Base-by-base conservation (phyloP, 2,797 vertebrate genomes). In the Mionectes olivaceus region DNA sequence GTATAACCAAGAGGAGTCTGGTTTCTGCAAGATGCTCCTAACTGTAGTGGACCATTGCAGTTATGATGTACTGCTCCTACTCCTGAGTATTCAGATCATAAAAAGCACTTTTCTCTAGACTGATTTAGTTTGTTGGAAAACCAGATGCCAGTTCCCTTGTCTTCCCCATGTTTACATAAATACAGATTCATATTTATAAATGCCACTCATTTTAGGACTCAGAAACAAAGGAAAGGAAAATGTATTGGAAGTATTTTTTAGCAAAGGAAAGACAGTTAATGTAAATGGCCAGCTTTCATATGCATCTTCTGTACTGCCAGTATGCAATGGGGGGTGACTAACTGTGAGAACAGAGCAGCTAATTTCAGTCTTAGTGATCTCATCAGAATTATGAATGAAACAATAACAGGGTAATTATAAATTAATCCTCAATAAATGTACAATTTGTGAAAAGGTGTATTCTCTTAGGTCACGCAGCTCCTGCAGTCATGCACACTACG, bases 61-160 rank as follows among this genome's bases (percentile, higher is more conserved):
- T 56, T 71, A 41, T 0, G 0, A 14, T 0, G 1, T 46, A 17
- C 74, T 86, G 22, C 57, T 50, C 9, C 57, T 53, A 55, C 8
- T 44, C 52, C 25, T 11, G 11, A 64, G 41, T 33, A 21, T 91
- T 78, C 23, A 39, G 13, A 37, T 74, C 11, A 30, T 24, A 43
- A 57, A 12, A 41, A 25, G 14, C 41, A 28, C 17, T 74, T 83
- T 63, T 68, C 35, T 60, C 14, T 44, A 53, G 47, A 49, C 14
- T 17, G 8, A 9, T 57, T 56, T 77, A 56, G 6, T 49, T 70
- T 75, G 39, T 53, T 68, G 57, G 39, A 90, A 81, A 83, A n/a
- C 47, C 57, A 47, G n/a, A 28, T 47, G 19, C 70, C 25, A 46
- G 6, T 74, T 91, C 44, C 11, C 19, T 74, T 93, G 41, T 71